phyloP scores from a whole-genome alignment of 2,797 vertebrate genomes.

The Malacoraja senta region DNA sequence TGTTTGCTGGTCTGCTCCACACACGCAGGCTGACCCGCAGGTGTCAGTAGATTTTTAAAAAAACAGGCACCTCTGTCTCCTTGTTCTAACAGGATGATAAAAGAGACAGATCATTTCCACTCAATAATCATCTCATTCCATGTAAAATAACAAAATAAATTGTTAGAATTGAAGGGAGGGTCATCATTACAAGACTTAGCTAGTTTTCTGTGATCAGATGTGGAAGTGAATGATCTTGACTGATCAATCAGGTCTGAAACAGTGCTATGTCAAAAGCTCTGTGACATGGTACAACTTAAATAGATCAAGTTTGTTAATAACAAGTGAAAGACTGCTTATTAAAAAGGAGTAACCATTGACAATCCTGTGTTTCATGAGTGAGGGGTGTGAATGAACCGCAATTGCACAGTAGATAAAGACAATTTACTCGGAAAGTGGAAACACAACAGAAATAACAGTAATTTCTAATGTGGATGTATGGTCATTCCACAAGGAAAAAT shows the following conservation, averaged over 20 bases:
- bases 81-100: neutral
- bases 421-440: no score
- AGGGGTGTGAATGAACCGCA: no score
- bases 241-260: neutral
- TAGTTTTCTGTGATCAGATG: neutral
- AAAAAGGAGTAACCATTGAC: no score
- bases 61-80: neutral
- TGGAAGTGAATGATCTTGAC: neutral
- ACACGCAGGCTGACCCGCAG: no score
- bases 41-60: neutral
- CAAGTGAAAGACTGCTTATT: neutral
- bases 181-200: neutral
- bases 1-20: no score
- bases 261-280: neutral
- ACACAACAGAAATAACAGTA: no score
- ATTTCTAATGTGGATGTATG: no score
- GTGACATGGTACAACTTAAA: neutral
- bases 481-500: no score
- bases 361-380: no score
- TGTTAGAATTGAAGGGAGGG: neutral
- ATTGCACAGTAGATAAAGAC: no score
- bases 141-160: neutral
- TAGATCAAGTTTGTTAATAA: neutral
- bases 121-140: neutral
- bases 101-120: neutral